Evolutionary conservation across 1,140 invertebrate species (phyloP), one percentile per base, ranked within the genome.

Genomic region (Vollenhovia emeryi): DNA sequence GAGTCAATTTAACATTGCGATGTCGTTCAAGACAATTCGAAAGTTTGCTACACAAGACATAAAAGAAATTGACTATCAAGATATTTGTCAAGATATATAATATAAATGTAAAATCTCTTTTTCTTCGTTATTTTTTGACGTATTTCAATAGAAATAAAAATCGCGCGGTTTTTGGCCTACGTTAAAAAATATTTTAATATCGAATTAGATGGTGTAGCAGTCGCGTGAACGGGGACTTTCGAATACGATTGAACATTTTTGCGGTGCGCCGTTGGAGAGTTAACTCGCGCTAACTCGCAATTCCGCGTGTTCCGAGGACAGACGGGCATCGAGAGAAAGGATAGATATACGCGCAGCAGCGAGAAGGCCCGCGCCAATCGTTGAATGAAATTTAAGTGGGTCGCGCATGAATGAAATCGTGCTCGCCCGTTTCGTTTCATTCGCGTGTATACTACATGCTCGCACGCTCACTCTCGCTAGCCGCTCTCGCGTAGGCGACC

Each of bases 321-420:
- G 4, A 33, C 59, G 43, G 62, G 11, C 59, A 21, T 5, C 43
- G 79, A 91, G 86, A 87, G 79, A 91, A 92, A 91, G 88, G 74
- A 88, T 79, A 82, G 85, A 91, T 86, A 59, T 73, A 84, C 59
- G 27, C 30, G 59, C 66, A 84, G 50, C 66, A 24, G 50, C 55
- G 30, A n/a, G 64, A 30, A 57, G 64, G 59, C n/a, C 60, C 52
- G 74, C 55, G 85, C 64, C 74, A 73, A 90, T 90, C 91, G 73
- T 71, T 92, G 91, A 93, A 92, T 92, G 92, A 93, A 93, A 93
- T 90, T 89, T 87, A 92, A 92, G 88, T 90, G 74, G 89, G 92
- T 93, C 88, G 86, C 87, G 87, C 85, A 92, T 93, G 92, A 93
- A 93, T 93, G 92, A 91, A 92, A 92, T 89, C 85, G 87, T 64